These are phyloP conservation scores for Todus mexicanus DNA, from an alignment of 2,797 vertebrate genomes.

Conservation along the genomic window DNA sequence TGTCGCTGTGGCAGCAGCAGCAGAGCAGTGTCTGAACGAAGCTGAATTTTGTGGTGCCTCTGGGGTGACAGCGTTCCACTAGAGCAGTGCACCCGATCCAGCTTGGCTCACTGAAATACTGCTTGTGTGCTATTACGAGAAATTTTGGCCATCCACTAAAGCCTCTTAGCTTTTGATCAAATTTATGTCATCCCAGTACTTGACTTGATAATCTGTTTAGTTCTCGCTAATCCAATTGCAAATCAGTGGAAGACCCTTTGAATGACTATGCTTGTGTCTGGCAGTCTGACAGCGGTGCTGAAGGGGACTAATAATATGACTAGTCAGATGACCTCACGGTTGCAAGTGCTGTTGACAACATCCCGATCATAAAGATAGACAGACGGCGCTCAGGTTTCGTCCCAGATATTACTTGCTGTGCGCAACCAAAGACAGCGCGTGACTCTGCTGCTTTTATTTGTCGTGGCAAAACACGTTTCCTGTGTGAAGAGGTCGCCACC, in stretches of 20 bases:
- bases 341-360: neutral
- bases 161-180: slow-evolving; percentile 10
- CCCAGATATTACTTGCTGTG: neutral
- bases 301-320: slow-evolving; percentile 4
- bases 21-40: neutral
- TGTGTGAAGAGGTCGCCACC: neutral
- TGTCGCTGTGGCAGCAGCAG: neutral
- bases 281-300: neutral
- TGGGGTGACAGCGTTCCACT: neutral
- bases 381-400: neutral
- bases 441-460: neutral
- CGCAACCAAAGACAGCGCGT: neutral
- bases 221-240: slow-evolving; percentile 43
- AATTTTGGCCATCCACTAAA: neutral
- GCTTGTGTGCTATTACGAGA: neutral
- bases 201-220: slow-evolving; percentile 29
- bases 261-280: neutral
- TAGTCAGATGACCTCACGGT: neutral
- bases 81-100: neutral
- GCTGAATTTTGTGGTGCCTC: neutral
- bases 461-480: neutral
- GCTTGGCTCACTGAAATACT: neutral
- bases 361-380: neutral
- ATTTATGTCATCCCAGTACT: neutral
- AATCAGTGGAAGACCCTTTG: slow-evolving; percentile 4